These are phyloP conservation scores for Rosalia funebris DNA, from an alignment of 2,888 invertebrate species.

Conservation along the genomic window DNA sequence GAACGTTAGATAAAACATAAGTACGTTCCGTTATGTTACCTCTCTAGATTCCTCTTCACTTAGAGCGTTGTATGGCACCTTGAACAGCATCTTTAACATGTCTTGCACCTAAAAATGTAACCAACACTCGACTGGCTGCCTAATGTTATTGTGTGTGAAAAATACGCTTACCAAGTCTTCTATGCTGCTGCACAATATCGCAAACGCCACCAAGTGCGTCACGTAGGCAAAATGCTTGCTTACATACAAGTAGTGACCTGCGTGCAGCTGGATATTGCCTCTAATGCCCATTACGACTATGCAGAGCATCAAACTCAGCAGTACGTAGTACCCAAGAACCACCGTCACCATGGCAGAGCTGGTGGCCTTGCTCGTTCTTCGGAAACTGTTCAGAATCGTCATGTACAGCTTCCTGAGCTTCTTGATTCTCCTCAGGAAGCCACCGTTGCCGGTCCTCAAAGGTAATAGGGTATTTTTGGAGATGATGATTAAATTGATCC, in stretches of 20 bases:
- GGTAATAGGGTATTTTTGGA: not conserved
- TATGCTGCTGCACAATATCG: not conserved
- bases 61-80: conserved; percentile 25
- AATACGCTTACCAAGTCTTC: not conserved
- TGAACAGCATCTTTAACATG: conserved; percentile 22
- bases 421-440: conserved; percentile 30
- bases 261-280: conserved; percentile 6
- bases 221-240: not conserved
- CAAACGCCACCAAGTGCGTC: conserved; percentile 2
- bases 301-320: conserved; percentile 27
- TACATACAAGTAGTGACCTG: conserved; percentile 6
- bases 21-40: no score
- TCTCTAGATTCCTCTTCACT: conserved; percentile 31
- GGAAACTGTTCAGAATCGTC: conserved; percentile 28
- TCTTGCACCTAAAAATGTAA: conserved; percentile 25
- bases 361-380: conserved; percentile 18
- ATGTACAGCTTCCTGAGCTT: conserved; percentile 32
- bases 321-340: conserved; percentile 25
- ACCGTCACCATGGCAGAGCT: conserved; percentile 1
- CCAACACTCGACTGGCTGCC: not conserved
- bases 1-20: no score
- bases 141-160: not conserved
- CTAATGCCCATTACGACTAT: conserved; percentile 17
- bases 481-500: not conserved
- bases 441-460: not conserved